Evolutionary conservation across 2,113 vertebrate species (phyloP).

Genomic region (Callipepla squamata): DNA sequence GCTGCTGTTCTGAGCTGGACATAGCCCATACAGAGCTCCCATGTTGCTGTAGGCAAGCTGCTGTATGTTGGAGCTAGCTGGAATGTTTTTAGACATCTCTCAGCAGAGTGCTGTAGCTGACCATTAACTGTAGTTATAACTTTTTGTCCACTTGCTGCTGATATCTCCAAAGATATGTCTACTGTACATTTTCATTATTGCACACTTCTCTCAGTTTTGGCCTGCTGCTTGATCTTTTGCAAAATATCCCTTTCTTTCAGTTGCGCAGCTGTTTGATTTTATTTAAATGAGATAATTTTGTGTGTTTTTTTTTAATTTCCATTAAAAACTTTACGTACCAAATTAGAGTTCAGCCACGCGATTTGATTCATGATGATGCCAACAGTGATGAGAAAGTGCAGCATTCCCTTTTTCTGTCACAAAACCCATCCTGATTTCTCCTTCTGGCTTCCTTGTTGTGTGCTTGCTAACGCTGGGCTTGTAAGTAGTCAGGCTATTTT

Average conservation of each 20-base stretch:
- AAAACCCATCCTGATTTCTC: background rate
- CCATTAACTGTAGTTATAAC: background rate
- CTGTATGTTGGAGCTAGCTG: background rate
- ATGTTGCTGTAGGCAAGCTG: background rate
- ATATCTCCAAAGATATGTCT: background rate
- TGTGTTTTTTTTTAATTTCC: background rate
- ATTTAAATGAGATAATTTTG: background rate
- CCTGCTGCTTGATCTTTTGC: background rate
- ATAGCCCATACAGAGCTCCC: accelerated
- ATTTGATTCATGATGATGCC: background rate
- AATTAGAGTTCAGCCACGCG: background rate
- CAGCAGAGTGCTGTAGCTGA: background rate
- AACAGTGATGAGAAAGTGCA: background rate
- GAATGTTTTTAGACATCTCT: background rate
- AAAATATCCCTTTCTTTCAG: background rate
- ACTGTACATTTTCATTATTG: background rate
- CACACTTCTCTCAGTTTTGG: background rate
- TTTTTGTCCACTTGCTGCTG: background rate
- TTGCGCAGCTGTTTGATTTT: background rate
- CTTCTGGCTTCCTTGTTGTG: background rate
- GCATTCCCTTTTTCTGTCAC: background rate
- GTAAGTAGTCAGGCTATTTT: background rate
- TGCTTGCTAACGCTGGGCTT: background rate
- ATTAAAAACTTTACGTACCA: background rate
- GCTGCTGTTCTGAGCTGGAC: background rate